These are phyloP conservation scores for Centropus bengalensis DNA, from an alignment of 2,113 vertebrate genomes.

Conservation along the genomic window DNA sequence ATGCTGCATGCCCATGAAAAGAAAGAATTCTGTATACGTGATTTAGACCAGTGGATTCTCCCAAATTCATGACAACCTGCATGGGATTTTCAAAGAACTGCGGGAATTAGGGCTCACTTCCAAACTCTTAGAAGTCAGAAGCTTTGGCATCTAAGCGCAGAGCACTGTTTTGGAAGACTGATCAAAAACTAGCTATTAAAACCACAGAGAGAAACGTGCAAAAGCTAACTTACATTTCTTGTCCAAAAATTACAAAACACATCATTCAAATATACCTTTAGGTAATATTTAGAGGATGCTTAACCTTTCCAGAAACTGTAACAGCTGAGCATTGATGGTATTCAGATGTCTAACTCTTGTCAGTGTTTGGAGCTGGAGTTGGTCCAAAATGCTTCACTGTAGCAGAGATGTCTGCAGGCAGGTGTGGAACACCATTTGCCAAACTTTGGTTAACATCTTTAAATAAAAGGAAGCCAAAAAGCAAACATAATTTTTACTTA, in stretches of 20 bases:
- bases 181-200: neutral
- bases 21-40: neutral
- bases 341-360: slow-evolving; percentile 20
- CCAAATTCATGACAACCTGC: neutral
- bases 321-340: slow-evolving; percentile 7
- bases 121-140: neutral
- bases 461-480: slow-evolving; percentile 48
- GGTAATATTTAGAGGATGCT: slow-evolving; percentile 9
- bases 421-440: neutral
- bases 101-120: neutral
- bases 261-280: slow-evolving; percentile 23
- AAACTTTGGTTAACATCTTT: slow-evolving; percentile 10
- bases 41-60: neutral
- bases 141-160: neutral
- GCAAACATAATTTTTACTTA: neutral
- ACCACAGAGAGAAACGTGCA: neutral
- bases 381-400: neutral
- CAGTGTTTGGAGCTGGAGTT: neutral
- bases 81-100: neutral
- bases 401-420: neutral
- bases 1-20: neutral
- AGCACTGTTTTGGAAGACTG: neutral
- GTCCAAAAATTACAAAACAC: slow-evolving; percentile 47
- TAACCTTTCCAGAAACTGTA: slow-evolving; percentile 42
- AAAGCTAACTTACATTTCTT: neutral